Percentiles rank a stretch among this genome's conserved stretches.
phyloP scores from a whole-genome alignment of 2,113 vertebrate genomes.

The Euleptes europaea region DNA sequence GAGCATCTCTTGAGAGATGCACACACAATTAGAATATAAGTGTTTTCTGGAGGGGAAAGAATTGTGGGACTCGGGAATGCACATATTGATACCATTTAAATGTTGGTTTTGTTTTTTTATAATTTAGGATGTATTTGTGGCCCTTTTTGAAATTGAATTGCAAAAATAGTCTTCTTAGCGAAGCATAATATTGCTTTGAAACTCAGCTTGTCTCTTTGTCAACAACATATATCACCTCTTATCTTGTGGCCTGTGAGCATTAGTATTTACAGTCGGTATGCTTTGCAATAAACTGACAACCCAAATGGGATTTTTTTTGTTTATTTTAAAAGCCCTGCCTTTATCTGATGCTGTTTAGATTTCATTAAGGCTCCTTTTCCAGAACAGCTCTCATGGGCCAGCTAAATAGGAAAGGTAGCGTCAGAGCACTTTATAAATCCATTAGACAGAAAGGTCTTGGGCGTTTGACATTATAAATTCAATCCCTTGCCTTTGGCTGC shows the following conservation, averaged over 20 bases:
- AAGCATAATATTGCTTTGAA: background rate
- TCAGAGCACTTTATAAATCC: conserved; percentile 10
- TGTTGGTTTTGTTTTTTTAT: too few species aligned
- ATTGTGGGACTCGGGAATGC: background rate
- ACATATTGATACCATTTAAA: background rate
- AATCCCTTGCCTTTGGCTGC: background rate
- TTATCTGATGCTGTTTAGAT: conserved; percentile 18
- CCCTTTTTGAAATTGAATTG: background rate
- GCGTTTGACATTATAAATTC: background rate
- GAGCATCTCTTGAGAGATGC: too few species aligned
- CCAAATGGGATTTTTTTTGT: conserved; percentile 19
- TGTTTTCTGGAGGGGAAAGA: background rate
- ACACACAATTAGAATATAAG: too few species aligned
- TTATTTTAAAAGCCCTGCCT: conserved; percentile 9
- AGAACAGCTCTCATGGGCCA: conserved; percentile 6
- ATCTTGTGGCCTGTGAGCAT: background rate
- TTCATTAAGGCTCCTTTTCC: conserved; percentile 1
- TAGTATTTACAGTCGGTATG: background rate
- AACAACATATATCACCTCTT: background rate
- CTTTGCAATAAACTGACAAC: conserved; percentile 22
- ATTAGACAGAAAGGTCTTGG: conserved; percentile 4
- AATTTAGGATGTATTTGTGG: background rate
- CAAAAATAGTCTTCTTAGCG: background rate
- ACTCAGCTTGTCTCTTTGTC: background rate
- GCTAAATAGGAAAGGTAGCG: conserved; percentile 6